Percentiles rank a stretch among this genome's conserved stretches.
Conservation (phyloP, 1,140 invertebrate genomes). For the Trialeurodes vaporariorum region DNA sequence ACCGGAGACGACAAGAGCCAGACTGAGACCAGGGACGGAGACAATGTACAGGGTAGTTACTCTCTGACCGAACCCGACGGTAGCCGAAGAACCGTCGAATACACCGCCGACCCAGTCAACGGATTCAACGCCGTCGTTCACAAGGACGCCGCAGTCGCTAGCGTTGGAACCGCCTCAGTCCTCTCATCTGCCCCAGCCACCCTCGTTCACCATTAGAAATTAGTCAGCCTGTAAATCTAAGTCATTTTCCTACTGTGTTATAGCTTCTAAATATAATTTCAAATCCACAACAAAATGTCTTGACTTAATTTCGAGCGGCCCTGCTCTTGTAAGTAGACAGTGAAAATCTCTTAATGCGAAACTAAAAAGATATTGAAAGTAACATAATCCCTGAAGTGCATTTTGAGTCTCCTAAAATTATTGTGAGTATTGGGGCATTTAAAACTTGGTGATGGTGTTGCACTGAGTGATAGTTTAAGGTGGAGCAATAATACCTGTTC, state of each 20-base stretch:
- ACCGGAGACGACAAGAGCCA: conserved; percentile 43
- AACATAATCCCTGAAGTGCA: no score
- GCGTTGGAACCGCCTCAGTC: conserved; percentile 10
- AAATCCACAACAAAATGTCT: background rate
- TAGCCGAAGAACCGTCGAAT: conserved; percentile 44
- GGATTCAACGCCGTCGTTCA: conserved; percentile 53
- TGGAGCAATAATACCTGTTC: no score
- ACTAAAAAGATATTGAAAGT: no score
- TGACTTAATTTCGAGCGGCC: no score
- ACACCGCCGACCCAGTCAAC: conserved; percentile 45
- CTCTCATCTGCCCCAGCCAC: background rate
- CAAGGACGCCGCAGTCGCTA: conserved; percentile 31
- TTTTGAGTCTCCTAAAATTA: no score
- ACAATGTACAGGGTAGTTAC: conserved; percentile 40
- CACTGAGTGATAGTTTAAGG: no score
- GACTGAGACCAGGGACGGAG: conserved; percentile 38
- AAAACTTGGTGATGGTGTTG: no score
- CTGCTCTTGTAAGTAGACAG: no score
- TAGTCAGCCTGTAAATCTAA: background rate
- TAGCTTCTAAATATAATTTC: background rate
- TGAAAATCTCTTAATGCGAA: no score
- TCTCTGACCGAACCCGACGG: conserved; percentile 39
- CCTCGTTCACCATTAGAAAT: background rate
- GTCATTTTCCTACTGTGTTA: background rate
- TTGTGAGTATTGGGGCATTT: no score